A percentile compares a stretch with the other conserved stretches of the same genome.
These are phyloP conservation scores for Drosophila prolongata DNA, from an alignment of 2,888 invertebrate genomes.

Conservation along the genomic window DNA sequence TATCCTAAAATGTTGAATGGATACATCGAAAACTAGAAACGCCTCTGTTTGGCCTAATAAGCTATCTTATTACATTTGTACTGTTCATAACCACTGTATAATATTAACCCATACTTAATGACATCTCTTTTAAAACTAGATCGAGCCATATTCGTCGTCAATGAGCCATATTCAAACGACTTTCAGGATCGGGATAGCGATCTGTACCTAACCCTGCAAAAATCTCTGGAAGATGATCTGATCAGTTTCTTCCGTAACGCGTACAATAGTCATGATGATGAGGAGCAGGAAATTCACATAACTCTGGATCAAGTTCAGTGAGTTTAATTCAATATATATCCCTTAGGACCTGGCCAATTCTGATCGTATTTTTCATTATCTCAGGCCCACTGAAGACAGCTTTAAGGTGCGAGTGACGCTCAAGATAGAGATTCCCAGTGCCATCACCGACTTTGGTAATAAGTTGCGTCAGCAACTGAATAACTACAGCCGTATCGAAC, in stretches of 20 bases:
- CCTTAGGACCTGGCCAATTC: too few relatives aligned
- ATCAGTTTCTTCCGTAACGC: conserved; percentile 57
- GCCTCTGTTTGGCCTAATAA: too few relatives aligned
- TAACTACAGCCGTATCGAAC: conserved; percentile 57
- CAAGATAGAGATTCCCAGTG: conserved; percentile 73
- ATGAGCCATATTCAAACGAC: conserved; percentile 70
- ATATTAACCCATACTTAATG: too few relatives aligned
- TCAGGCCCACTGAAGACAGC: conserved; percentile 72
- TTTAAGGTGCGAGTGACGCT: conserved; percentile 72
- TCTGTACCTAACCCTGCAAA: conserved; percentile 61
- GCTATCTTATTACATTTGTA: too few relatives aligned
- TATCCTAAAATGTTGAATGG: too few relatives aligned
- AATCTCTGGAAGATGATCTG: conserved; percentile 58
- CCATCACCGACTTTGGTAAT: conserved; percentile 56
- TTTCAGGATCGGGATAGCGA: conserved; percentile 49
- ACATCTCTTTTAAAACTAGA: conserved; percentile 50
- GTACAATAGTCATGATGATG: conserved; percentile 58
- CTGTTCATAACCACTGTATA: too few relatives aligned
- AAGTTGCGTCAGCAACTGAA: conserved; percentile 59
- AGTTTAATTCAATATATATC: conserved; percentile 44
- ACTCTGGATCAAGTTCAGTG: conserved; percentile 73
- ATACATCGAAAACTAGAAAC: too few relatives aligned
- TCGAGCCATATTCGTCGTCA: conserved; percentile 74
- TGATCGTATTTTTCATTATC: neutral
- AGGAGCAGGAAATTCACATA: conserved; percentile 58